Evolutionary conservation across 2,113 vertebrate species (phyloP), one percentile per base, ranked within the genome.

Genomic region (Peucedramus taeniatus): DNA sequence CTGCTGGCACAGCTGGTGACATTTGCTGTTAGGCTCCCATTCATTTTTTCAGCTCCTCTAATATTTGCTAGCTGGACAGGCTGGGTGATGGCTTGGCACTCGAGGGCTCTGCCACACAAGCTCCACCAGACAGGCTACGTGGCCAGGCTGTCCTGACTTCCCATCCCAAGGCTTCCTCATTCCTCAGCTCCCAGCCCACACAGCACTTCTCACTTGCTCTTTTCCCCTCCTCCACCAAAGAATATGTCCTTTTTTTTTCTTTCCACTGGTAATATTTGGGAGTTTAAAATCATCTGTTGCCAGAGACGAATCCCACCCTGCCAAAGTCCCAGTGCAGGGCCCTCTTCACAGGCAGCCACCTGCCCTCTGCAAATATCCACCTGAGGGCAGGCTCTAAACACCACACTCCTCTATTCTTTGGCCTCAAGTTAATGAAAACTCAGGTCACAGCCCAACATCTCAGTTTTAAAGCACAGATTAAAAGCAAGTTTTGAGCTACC

Each of bases 81-180:
- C 87, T 7, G 53, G 69, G 70, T 35, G 92, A 20, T 20, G 74
- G 26, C 33, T n/a, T 40, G 71, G 91, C 91, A 49, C 2, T 21
- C 10, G 13, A n/a, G 39, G 2, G 11, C 51, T 60, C 18, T 39
- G 57, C 44, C 72, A 39, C 68, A 45, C 71, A 44, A 2, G 20
- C 50, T 47, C 64, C 5, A 26, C 42, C 59, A 74, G 54, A 0
- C 5, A 0, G 35, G 61, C 21, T 3, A 45, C 2, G 1, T 63
- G 72, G 59, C n/a, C 70, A 53, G 59, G 24, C 70, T 72, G 66
- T 15, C 57, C 60, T 16, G 30, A 17, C 61, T 42, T 33, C 37
- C 60, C 5, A 0, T 14, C 76, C 76, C 2, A 1, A 11, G 13
- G 37, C 42, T 71, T 33, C 44, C 42, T 64, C 8, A 5, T 1